Evolutionary conservation across 2,797 vertebrate genomes (phyloP), one percentile per base, ranked within the genome.

Genomic region (Urosaurus nigricauda): DNA sequence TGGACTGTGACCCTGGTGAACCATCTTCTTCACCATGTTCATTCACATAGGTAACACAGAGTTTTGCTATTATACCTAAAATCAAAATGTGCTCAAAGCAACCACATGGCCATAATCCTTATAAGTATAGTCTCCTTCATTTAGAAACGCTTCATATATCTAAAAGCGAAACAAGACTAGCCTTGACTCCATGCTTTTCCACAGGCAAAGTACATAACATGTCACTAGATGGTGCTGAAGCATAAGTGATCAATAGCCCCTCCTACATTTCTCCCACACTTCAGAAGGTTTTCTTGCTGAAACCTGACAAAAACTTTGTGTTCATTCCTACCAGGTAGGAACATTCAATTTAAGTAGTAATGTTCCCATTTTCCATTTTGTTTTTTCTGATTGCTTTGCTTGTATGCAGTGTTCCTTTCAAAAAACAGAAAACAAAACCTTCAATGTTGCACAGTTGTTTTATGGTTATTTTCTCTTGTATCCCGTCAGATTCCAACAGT

Each of bases 171-270:
- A 68, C 37, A 60, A 58, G 19, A 65, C 9, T 37, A 78, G 58
- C n/a, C 19, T 68, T n/a, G 14, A 13, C 51, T 2, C n/a, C 13
- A 9, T 4, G 70, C 16, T 32, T 82, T 37, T 77, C 56, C 19
- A 75, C 26, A 16, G 11, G 58, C n/a, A n/a, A 47, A 63, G 26
- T 3, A 32, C 7, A 63, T 16, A 53, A 74, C 4, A 21, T n/a
- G 43, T 37, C 88, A 68, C 60, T 86, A 89, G 84, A 65, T 75
- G 88, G 88, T 29, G 58, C 65, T 89, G 26, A 86, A 56, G 79
- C 60, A 82, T 11, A 75, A 89, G 70, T 75, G 60, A 85, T 89
- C 29, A 56, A 14, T 2, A 29, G 37, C 58, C 53, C 5, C 17
- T 75, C 26, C 8, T 53, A 58, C 21, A 37, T 74, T 86, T 68